Base-by-base conservation (phyloP, 1,140 invertebrate genomes). In the Drosophila asahinai region DNA sequence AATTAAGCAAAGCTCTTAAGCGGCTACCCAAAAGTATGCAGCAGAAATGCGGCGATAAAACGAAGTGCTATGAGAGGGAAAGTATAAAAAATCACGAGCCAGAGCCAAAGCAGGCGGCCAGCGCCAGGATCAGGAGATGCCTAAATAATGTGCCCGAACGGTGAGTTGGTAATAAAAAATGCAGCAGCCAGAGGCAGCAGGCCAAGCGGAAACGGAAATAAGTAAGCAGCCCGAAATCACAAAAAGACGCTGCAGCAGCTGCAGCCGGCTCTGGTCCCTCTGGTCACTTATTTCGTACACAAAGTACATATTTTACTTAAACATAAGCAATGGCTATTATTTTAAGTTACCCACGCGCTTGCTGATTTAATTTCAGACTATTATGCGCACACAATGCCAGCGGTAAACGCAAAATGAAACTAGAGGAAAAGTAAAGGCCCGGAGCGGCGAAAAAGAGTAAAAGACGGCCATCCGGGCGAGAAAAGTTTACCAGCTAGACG, bases 301-400 rank as follows among this genome's bases (percentile, higher is more conserved):
- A 72, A 72, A 73, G 84, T 84, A 81, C 78, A 90, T 90, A 90
- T 89, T 89, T 89, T 90, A 90, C 81, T 84, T 75, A 86, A 86
- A 86, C 72, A 90, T 86, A 90, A 91, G 86, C 86, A 90, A 86
- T 90, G 81, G 86, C 86, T 90, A 91, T 91, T 90, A 89, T 90
- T 90, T 90, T 90, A 90, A 90, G 86, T 86, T 90, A 84, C 55
- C 86, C 86, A 86, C 81, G 86, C 86, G 86, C 81, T 82, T 40
- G 79, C 81, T 90, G 86, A 90, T 90, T 90, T 90, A 90, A 90
- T 90, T 90, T 90, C 82, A 75, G 79, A 68, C 86, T 86, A 90
- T 90, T 90, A 90, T 90, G 86, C 79, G 72, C 86, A 81, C 86
- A 90, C 86, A 90, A 84, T 84, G 78, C 61, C 79, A 84, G 64